Evolutionary conservation across 2,797 vertebrate genomes (phyloP), one percentile per base, ranked within the genome.

Genomic region (Myripristis jacobus): DNA sequence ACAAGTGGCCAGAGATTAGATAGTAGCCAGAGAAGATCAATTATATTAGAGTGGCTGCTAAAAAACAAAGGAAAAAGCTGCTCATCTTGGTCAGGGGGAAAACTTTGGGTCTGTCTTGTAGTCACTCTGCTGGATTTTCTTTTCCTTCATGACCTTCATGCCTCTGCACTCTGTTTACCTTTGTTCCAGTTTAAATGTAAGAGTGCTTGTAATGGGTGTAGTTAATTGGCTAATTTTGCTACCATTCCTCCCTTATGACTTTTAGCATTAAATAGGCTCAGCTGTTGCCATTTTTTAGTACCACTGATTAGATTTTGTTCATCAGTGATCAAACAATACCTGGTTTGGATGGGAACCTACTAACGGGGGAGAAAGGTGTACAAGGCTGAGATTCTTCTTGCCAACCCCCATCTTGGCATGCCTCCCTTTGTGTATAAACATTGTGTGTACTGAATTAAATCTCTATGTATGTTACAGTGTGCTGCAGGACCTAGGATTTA

Each of bases 171-270:
- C 13, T 3, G 10, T 12, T 38, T 11, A 38, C 36, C 11, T 38
- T 38, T 38, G 36, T 38, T 10, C 15, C 0, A 4, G 3, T 67
- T 70, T 48, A 44, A 71, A 55, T 66, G 34, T 67, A 46, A 55
- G n/a, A n/a, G n/a, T 16, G 24, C 13, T 25, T 60, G 19, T 52
- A 27, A 27, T 11, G 7, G 47, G 1, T 51, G 36, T 11, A 34
- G 21, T 41, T 72, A 53, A 71, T 50, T 43, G 25, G 53, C n/a
- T 41, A 21, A 6, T 69, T 51, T 68, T 22, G 22, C 46, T 22
- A 60, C 36, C n/a, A n/a, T 22, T 65, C 25, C 67, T 16, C 31
- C 2, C 5, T 47, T 16, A 43, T 58, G 64, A 18, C 12, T 52
- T 55, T 24, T 13, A 63, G 12, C 22, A 21, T 51, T 38, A 24